phyloP scores from a whole-genome alignment of 64 coral and sea anemone genomes.

The Montipora efflorescens region DNA sequence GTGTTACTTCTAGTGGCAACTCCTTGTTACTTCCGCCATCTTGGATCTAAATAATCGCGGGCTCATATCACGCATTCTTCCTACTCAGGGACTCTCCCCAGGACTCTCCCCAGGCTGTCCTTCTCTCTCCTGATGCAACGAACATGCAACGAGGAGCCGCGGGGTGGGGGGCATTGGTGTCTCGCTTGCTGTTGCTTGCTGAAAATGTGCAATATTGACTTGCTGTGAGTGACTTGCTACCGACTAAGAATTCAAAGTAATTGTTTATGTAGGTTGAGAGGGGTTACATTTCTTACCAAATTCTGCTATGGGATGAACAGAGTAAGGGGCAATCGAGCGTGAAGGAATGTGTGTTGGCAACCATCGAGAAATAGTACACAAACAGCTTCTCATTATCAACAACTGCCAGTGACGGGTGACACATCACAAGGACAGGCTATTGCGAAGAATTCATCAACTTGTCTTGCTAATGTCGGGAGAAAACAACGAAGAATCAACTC shows the following conservation, averaged over 20 bases:
- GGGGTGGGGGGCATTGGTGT: too few relatives aligned
- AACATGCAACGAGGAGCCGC: too few relatives aligned
- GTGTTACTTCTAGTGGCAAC: background rate
- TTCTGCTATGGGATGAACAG: background rate
- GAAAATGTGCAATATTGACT: too few relatives aligned
- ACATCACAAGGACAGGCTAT: background rate
- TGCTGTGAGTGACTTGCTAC: too few relatives aligned
- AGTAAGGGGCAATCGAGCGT: background rate
- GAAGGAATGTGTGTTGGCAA: slow-evolving; percentile 42
- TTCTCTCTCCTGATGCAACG: too few relatives aligned
- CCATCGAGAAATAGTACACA: background rate
- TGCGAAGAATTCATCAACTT: background rate
- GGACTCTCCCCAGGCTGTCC: too few relatives aligned
- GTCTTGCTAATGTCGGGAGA: slow-evolving; percentile 18
- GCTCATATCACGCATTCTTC: background rate
- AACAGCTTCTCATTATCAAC: background rate
- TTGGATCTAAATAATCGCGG: slow-evolving; percentile 41
- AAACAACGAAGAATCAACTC: background rate
- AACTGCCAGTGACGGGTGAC: background rate
- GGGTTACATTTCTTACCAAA: background rate
- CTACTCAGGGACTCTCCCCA: too few relatives aligned
- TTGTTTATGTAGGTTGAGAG: background rate
- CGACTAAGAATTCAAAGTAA: too few relatives aligned
- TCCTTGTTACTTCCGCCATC: background rate
- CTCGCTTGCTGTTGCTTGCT: too few relatives aligned